These are phyloP conservation scores for Trilocha varians DNA, from an alignment of 2,888 invertebrate genomes.

Conservation along the genomic window DNA sequence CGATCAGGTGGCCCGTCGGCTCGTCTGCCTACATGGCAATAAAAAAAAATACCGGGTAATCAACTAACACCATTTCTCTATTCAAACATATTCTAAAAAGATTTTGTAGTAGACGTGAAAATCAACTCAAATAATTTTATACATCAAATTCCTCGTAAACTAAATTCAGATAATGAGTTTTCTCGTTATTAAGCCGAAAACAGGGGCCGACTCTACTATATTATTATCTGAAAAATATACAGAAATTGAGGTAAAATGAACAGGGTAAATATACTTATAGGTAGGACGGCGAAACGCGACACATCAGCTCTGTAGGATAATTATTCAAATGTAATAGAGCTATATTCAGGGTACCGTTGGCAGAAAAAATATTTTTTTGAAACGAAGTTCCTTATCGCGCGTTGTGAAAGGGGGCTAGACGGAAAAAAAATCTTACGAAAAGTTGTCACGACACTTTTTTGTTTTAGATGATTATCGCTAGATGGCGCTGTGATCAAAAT, in stretches of 20 bases:
- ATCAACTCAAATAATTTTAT: not conserved
- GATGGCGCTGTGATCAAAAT: too few relatives aligned
- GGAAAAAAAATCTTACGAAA: too few relatives aligned
- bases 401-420: too few relatives aligned
- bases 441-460: too few relatives aligned
- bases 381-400: not conserved
- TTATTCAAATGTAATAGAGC: slow-evolving; percentile 64
- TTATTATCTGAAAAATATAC: not conserved
- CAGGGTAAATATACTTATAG: not conserved
- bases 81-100: too few relatives aligned
- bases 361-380: slow-evolving; percentile 13
- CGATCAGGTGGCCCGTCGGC: too few relatives aligned
- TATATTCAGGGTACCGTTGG: slow-evolving; percentile 30
- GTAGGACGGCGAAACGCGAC: slow-evolving; percentile 32
- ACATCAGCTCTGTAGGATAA: slow-evolving; percentile 54
- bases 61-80: too few relatives aligned
- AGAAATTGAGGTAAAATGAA: not conserved
- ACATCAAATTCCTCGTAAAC: not conserved
- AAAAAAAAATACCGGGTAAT: too few relatives aligned
- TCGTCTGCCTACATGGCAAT: too few relatives aligned
- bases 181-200: not conserved
- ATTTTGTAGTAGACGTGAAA: too few relatives aligned
- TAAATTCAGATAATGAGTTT: not conserved
- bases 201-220: not conserved
- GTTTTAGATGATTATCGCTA: too few relatives aligned